Conservation (phyloP, 2,113 vertebrate species). For the Cavia porcellus region DNA sequence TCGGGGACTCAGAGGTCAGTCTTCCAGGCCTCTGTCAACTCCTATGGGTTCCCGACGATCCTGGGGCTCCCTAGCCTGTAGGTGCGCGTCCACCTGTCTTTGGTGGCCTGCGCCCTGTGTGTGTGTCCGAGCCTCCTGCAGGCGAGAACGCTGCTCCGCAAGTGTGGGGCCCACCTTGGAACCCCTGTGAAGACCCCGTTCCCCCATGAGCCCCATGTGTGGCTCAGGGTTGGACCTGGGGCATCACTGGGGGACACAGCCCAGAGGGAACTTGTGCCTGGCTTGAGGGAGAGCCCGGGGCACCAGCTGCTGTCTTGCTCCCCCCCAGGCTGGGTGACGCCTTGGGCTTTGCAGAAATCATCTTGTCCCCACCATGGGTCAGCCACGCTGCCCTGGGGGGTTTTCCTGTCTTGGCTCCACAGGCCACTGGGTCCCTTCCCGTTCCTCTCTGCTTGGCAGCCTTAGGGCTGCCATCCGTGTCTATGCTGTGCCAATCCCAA, state of each 20-base stretch:
- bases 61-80: not conserved
- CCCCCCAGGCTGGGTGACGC: not conserved
- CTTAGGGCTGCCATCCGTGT: rapidly evolving
- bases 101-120: too few species aligned
- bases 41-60: too few species aligned
- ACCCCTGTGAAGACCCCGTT: not conserved
- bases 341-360: not conserved
- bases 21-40: not conserved
- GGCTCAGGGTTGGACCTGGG: not conserved
- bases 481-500: rapidly evolving
- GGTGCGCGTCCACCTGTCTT: not conserved
- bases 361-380: not conserved
- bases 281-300: rapidly evolving
- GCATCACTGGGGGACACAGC: not conserved
- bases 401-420: rapidly evolving
- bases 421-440: not conserved
- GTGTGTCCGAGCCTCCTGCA: not conserved
- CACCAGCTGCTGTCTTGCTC: rapidly evolving
- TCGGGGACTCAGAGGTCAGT: not conserved
- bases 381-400: rapidly evolving
- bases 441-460: not conserved
- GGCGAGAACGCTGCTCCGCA: rapidly evolving
- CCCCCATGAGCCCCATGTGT: rapidly evolving
- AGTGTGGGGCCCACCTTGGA: not conserved
- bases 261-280: rapidly evolving